Evolutionary conservation across 2,113 vertebrate species (phyloP).

Genomic region (Myiopsitta monachus): DNA sequence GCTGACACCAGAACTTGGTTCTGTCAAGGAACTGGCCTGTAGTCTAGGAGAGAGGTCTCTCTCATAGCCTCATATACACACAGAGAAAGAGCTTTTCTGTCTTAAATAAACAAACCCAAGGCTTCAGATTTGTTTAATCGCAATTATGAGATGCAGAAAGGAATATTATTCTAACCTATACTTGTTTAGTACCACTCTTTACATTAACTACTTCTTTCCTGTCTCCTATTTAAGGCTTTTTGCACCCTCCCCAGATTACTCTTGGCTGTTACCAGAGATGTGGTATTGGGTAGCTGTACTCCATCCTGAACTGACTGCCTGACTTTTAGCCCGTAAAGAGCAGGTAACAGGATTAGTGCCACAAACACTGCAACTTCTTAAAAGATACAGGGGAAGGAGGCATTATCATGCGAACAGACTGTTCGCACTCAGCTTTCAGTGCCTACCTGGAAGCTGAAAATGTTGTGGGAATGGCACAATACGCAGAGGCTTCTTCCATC

Average conservation of each 20-base stretch:
- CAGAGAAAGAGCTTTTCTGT: not conserved
- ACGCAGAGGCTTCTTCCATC: accelerated
- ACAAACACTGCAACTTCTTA: not conserved
- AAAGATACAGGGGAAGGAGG: not conserved
- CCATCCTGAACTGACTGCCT: not conserved
- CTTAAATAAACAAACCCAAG: not conserved
- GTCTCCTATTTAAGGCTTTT: not conserved
- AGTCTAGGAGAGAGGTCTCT: not conserved
- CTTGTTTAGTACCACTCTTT: not conserved
- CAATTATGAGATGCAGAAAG: not conserved
- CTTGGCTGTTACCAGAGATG: not conserved
- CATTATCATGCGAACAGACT: not conserved
- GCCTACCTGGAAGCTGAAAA: too few species aligned
- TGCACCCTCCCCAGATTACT: not conserved
- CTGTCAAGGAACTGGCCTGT: not conserved
- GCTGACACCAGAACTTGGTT: not conserved
- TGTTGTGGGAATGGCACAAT: accelerated
- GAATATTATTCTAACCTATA: not conserved
- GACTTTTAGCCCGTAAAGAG: not conserved
- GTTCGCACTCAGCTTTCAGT: not conserved
- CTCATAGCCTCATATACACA: not conserved
- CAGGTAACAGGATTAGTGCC: not conserved
- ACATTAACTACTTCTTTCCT: not conserved
- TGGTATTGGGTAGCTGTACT: not conserved
- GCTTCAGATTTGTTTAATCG: not conserved